phyloP scores from a whole-genome alignment of 1,140 invertebrate genomes.

The Nomia melanderi region DNA sequence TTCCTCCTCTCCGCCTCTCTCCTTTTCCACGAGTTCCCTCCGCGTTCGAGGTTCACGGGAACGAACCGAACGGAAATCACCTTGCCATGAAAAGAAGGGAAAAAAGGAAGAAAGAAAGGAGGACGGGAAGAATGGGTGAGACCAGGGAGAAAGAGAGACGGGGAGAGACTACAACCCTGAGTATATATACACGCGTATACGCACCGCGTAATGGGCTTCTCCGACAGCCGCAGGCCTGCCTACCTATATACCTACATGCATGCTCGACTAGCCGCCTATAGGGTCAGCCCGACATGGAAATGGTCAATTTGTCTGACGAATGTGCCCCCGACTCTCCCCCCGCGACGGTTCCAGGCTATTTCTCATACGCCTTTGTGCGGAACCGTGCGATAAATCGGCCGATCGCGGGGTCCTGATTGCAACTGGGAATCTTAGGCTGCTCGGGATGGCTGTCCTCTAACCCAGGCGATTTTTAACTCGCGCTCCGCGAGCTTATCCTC shows the following conservation, averaged over 20 bases:
- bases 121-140: not conserved
- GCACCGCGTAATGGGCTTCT: constrained; percentile 41
- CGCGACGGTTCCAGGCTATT: constrained; percentile 28
- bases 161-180: constrained; percentile 2
- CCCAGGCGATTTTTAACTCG: too few relatives aligned
- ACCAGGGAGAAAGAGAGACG: constrained; percentile 9
- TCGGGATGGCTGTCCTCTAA: too few relatives aligned
- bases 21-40: constrained; percentile 33
- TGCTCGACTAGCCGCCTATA: constrained; percentile 26
- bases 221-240: constrained; percentile 10
- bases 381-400: constrained; percentile 14
- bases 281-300: constrained; percentile 39
- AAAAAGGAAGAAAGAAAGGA: not conserved
- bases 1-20: constrained; percentile 45
- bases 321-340: constrained; percentile 12
- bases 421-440: too few relatives aligned
- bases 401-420: not conserved
- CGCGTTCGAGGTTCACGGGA: constrained; percentile 46
- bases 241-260: constrained; percentile 37
- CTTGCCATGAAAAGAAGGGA: constrained; percentile 30
- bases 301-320: constrained; percentile 43
- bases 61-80: constrained; percentile 49
- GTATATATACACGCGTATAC: constrained; percentile 21
- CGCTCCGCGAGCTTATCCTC: too few relatives aligned
- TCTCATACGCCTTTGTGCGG: not conserved